Evolutionary conservation across 1,140 invertebrate species (phyloP).

Genomic region (Bradysia coprophila): DNA sequence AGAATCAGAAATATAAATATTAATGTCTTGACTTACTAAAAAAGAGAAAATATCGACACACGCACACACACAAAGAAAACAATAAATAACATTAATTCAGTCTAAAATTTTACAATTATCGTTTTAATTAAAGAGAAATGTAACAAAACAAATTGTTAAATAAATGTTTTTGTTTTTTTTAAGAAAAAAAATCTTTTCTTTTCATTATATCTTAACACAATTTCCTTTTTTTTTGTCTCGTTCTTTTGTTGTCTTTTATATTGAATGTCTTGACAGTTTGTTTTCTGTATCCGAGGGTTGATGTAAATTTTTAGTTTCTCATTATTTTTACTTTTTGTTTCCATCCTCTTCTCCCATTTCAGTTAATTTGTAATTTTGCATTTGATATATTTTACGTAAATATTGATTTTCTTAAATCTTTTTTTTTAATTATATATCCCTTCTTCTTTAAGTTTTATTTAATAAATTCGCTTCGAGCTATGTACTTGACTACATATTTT

Average conservation of each 20-base stretch:
- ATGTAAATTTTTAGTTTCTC: conserved; percentile 21
- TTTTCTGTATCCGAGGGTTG: no score
- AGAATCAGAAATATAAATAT: no score
- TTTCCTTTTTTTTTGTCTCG: conserved; percentile 5
- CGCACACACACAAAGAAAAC: not conserved
- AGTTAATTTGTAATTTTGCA: conserved; percentile 23
- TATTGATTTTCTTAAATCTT: no score
- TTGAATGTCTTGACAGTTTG: no score
- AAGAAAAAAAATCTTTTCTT: no score
- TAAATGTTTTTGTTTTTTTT: no score
- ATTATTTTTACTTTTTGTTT: conserved; percentile 9
- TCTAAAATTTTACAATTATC: not conserved
- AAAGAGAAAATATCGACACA: no score
- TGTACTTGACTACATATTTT: conserved; percentile 8
- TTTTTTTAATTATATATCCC: conserved; percentile 11
- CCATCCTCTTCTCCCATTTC: conserved; percentile 26
- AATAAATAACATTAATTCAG: not conserved
- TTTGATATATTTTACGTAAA: no score
- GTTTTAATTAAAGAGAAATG: conserved; percentile 21
- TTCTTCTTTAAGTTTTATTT: conserved; percentile 11
- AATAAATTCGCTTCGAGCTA: conserved; percentile 23
- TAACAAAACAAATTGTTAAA: no score
- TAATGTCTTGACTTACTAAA: no score
- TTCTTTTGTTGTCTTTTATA: conserved; percentile 14
- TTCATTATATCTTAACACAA: no score